Evolutionary conservation across 2,888 invertebrate species (phyloP).

Genomic region (Automeris io): DNA sequence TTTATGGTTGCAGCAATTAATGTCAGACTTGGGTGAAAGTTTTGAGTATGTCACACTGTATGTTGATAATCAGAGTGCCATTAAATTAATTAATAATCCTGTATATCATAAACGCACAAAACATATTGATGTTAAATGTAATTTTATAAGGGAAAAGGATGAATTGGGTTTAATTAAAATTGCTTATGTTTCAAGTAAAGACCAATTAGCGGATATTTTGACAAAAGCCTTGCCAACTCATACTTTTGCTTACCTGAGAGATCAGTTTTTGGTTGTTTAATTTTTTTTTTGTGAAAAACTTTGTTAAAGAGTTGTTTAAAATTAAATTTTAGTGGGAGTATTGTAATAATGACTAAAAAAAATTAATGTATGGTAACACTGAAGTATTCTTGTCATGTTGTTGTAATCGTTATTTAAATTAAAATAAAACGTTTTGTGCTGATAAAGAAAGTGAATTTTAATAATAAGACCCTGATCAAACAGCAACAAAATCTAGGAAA

Average conservation of each 20-base stretch:
- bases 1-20: conserved; percentile 15
- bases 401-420: too few relatives aligned
- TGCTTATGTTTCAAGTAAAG: background rate
- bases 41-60: conserved; percentile 4
- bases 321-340: too few relatives aligned
- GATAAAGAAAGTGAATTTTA: too few relatives aligned
- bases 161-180: conserved; percentile 9
- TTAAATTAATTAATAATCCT: conserved; percentile 21
- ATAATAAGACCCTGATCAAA: too few relatives aligned
- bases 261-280: too few relatives aligned
- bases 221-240: conserved; percentile 4
- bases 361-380: too few relatives aligned
- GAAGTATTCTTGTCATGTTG: too few relatives aligned
- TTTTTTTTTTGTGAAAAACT: too few relatives aligned
- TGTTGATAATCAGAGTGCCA: conserved; percentile 22
- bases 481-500: too few relatives aligned
- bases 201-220: conserved; percentile 1
- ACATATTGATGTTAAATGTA: conserved; percentile 21
- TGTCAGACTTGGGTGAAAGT: conserved; percentile 12
- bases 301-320: too few relatives aligned
- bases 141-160: conserved; percentile 21
- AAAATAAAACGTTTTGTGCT: too few relatives aligned
- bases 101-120: conserved; percentile 21
- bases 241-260: background rate
- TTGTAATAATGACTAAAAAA: too few relatives aligned